Evolutionary conservation across 2,113 vertebrate genomes (phyloP).

Genomic region (Spheniscus mendiculus): DNA sequence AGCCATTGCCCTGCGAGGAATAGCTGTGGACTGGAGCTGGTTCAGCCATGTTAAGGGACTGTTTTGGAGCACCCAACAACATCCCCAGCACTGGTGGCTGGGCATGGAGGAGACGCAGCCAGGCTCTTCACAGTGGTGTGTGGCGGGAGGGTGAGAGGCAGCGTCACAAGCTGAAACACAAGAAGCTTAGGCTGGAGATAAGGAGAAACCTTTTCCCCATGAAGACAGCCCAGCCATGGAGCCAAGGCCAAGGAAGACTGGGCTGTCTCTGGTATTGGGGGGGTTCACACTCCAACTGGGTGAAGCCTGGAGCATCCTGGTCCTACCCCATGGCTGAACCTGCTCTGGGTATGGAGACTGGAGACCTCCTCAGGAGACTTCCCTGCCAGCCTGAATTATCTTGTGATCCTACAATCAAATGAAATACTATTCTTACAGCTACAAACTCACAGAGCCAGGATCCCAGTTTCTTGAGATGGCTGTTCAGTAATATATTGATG

Average conservation of each 20-base stretch:
- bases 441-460: neutral
- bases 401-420: neutral
- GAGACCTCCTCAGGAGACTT: neutral
- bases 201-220: neutral
- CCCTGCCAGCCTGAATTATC: neutral
- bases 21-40: neutral
- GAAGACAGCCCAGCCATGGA: neutral
- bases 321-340: neutral
- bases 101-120: neutral
- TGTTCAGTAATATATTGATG: neutral
- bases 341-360: neutral
- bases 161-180: neutral
- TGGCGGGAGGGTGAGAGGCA: neutral
- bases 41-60: neutral
- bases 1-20: neutral
- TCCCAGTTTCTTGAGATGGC: neutral
- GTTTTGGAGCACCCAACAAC: neutral
- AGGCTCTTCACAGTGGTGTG: neutral
- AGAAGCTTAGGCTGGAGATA: neutral
- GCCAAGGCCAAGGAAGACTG: neutral
- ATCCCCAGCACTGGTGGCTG: neutral
- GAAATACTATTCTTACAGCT: neutral
- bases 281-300: rapidly evolving
- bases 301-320: neutral
- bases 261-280: rapidly evolving